phyloP scores from a whole-genome alignment of 1,140 invertebrate species.

The Brachionus sp. region DNA sequence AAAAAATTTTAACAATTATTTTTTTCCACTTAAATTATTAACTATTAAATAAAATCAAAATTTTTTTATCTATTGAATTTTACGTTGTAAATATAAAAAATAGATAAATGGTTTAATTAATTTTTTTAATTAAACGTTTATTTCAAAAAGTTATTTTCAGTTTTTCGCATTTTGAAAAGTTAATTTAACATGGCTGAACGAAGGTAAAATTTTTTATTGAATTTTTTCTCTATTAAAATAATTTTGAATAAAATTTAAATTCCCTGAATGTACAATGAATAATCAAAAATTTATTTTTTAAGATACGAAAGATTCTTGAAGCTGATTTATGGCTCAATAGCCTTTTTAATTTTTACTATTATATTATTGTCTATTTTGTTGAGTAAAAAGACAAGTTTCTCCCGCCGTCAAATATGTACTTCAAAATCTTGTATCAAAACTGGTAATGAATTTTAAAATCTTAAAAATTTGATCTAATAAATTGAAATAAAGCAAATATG shows the following conservation, averaged over 20 bases:
- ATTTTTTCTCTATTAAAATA: neutral
- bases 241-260: neutral
- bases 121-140: too few relatives aligned
- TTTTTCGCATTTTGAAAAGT: neutral
- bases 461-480: neutral
- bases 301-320: constrained; percentile 28
- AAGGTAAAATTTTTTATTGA: constrained; percentile 20
- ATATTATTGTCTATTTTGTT: constrained; percentile 13
- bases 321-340: neutral
- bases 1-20: too few relatives aligned
- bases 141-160: too few relatives aligned
- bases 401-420: neutral
- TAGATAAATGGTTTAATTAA: too few relatives aligned
- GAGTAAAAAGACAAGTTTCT: constrained; percentile 8
- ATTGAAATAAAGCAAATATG: constrained; percentile 33
- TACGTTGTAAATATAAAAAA: too few relatives aligned
- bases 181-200: neutral
- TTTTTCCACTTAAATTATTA: too few relatives aligned
- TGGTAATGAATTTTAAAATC: neutral
- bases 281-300: neutral
- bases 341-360: neutral
- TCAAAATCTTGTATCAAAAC: constrained; percentile 41
- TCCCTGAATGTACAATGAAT: neutral
- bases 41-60: too few relatives aligned
- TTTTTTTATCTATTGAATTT: too few relatives aligned